Conservation (phyloP, 2,113 vertebrate genomes). For the Rhynchomys soricoides region DNA sequence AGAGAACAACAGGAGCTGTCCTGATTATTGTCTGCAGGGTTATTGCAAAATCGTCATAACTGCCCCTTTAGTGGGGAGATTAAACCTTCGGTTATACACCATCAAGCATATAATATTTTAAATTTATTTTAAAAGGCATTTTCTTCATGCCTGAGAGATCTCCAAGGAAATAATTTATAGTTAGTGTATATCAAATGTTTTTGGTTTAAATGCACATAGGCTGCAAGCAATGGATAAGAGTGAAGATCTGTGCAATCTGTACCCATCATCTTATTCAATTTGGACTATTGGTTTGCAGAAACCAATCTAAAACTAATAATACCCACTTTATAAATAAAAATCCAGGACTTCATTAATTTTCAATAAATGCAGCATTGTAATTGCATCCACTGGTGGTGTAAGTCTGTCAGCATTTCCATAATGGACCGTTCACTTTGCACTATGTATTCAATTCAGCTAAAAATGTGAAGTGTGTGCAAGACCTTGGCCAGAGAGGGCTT, state of each 20-base stretch:
- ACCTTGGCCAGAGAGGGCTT: conserved; percentile 42
- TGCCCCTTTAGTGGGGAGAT: conserved; percentile 86
- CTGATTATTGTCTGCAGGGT: conserved; percentile 88
- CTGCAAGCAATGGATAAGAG: conserved; percentile 86
- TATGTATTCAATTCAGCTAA: background rate
- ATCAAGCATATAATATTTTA: conserved; percentile 90
- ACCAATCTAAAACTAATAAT: conserved; percentile 84
- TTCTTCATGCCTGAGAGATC: conserved; percentile 89
- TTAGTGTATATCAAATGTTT: conserved; percentile 85
- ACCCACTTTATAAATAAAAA: conserved; percentile 85
- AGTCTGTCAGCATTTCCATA: conserved; percentile 72
- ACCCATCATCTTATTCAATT: conserved; percentile 85
- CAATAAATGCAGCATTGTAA: conserved; percentile 78
- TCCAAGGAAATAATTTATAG: conserved; percentile 88
- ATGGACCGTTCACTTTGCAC: background rate
- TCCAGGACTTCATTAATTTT: conserved; percentile 86
- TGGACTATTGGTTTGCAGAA: conserved; percentile 82
- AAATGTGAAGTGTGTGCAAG: conserved; percentile 18
- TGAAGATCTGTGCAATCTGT: conserved; percentile 83
- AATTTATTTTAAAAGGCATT: conserved; percentile 90
- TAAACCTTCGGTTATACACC: conserved; percentile 89
- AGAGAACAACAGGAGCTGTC: conserved; percentile 87
- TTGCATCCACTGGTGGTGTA: conserved; percentile 75
- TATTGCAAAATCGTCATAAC: conserved; percentile 87
- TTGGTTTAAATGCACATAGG: conserved; percentile 85